These are phyloP conservation scores for Oryctolagus cuniculus DNA, from an alignment of 2,113 vertebrate genomes.

Conservation along the genomic window mOryCun1.1 NC_091447.1:31984501-31985000, in stretches of 20 bases:
- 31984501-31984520: background rate
- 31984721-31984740: background rate
- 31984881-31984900: background rate
- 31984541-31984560: background rate
- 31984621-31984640: background rate
- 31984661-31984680: background rate
- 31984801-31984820: background rate
- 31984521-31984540: background rate
- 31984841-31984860: background rate
- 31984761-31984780: background rate
- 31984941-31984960: background rate
- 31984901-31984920: background rate
- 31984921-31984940: background rate
- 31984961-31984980: background rate
- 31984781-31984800: background rate
- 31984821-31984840: background rate
- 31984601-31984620: background rate
- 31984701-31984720: background rate
- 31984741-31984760: background rate
- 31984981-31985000: background rate
- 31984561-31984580: background rate
- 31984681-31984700: background rate
- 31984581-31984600: background rate
- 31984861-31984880: too few species aligned
- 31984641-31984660: fast-evolving